A percentile compares a stretch with the other conserved stretches of the same genome.
These are phyloP conservation scores for Thera obeliscata DNA, from an alignment of 2,888 invertebrate genomes.

Conservation along the genomic window DNA sequence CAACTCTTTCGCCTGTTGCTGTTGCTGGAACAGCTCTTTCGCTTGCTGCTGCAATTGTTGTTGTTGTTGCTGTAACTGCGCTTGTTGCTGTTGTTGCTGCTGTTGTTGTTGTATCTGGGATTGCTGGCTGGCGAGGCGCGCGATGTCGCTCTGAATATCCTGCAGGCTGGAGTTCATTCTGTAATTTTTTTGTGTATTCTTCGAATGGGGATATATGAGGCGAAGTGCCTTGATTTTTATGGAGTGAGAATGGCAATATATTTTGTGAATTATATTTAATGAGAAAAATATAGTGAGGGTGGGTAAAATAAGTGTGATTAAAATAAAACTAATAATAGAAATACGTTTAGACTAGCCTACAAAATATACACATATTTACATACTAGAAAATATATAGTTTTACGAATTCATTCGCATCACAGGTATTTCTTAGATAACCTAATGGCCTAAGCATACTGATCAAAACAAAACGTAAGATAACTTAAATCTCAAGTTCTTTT, in stretches of 20 bases:
- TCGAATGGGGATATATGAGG: slow-evolving; percentile 20
- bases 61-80: slow-evolving; percentile 71
- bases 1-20: slow-evolving; percentile 62
- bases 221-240: slow-evolving; percentile 14
- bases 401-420: no score
- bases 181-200: slow-evolving; percentile 51
- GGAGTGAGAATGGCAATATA: neutral
- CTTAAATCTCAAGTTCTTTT: no score
- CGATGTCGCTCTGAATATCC: slow-evolving; percentile 97
- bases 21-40: slow-evolving; percentile 70
- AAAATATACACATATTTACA: slow-evolving; percentile 1
- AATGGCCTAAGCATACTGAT: no score
- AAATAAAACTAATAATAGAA: neutral
- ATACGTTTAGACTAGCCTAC: neutral
- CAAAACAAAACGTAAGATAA: no score
- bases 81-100: slow-evolving; percentile 82
- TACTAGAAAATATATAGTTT: neutral
- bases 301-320: neutral
- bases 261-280: neutral
- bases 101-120: slow-evolving; percentile 74
- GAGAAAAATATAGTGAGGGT: neutral
- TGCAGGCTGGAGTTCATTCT: slow-evolving; percentile 97
- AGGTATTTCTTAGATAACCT: no score
- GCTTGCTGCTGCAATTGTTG: slow-evolving; percentile 73
- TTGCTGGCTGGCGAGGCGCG: slow-evolving; percentile 91